Evolutionary conservation across 2,797 vertebrate species (phyloP).

Genomic region (Hydrolagus colliei): DNA sequence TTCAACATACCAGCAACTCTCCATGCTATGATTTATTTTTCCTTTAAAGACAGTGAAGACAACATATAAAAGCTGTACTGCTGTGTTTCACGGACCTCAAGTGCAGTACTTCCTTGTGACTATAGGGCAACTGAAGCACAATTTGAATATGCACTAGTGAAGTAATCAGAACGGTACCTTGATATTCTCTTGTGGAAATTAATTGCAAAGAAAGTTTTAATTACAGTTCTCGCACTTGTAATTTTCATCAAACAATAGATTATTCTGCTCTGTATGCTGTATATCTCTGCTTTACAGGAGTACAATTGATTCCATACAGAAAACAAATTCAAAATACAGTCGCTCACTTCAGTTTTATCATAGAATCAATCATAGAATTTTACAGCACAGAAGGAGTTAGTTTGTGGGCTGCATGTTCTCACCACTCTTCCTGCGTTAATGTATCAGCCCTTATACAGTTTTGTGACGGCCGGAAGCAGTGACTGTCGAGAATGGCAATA

Average conservation of each 20-base stretch:
- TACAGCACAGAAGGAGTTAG: not conserved
- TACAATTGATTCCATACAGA: not conserved
- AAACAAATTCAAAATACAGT: not conserved
- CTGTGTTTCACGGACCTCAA: too few species aligned
- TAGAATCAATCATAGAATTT: too few species aligned
- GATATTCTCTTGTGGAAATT: not conserved
- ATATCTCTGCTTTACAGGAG: not conserved
- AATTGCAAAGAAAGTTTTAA: not conserved
- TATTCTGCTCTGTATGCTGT: not conserved
- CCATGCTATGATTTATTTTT: too few species aligned
- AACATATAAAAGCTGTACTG: too few species aligned
- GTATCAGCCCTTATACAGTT: not conserved
- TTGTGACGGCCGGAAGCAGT: not conserved
- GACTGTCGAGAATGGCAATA: not conserved
- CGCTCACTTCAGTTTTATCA: too few species aligned
- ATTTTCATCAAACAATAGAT: not conserved
- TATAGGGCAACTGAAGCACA: too few species aligned
- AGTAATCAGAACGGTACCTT: not conserved
- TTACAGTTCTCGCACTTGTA: not conserved
- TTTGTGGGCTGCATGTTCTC: not conserved
- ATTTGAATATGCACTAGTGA: not conserved
- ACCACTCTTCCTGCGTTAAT: not conserved
- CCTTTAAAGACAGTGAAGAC: too few species aligned
- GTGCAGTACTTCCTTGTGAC: too few species aligned
- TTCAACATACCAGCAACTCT: too few species aligned